Conservation (phyloP, 2,888 invertebrate genomes). For the Caradrina clavipalpis region DNA sequence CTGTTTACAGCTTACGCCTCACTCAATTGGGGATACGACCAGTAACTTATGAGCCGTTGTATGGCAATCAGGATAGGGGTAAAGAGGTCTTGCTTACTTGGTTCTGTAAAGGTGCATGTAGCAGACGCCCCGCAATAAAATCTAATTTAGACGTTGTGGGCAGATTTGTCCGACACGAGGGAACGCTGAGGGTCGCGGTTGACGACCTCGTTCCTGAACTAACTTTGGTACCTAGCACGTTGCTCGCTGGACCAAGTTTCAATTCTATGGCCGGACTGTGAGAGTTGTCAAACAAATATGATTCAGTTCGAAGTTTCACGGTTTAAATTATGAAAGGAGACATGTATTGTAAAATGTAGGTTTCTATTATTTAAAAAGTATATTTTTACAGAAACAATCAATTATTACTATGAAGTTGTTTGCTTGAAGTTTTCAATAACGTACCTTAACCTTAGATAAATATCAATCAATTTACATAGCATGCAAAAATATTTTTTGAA, state of each 20-base stretch:
- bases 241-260: conserved; percentile 54
- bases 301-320: conserved; percentile 10
- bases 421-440: not conserved
- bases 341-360: too few relatives aligned
- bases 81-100: conserved; percentile 71
- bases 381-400: not conserved
- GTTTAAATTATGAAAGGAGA: conserved; percentile 5
- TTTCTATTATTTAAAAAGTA: too few relatives aligned
- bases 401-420: not conserved
- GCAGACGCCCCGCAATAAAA: conserved; percentile 89
- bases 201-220: conserved; percentile 79
- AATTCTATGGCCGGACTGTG: conserved; percentile 3
- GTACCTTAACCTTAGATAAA: not conserved
- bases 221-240: conserved; percentile 60
- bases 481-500: not conserved
- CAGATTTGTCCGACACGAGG: conserved; percentile 88
- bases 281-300: conserved; percentile 21
- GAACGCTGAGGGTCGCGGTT: conserved; percentile 83
- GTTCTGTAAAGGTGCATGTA: conserved; percentile 75
- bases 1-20: conserved; percentile 81
- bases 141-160: conserved; percentile 90
- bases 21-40: conserved; percentile 82
- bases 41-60: conserved; percentile 70
- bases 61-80: not conserved
- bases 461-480: not conserved